Conservation (phyloP, 2,113 vertebrate genomes). For the Syngnathus typhle region DNA sequence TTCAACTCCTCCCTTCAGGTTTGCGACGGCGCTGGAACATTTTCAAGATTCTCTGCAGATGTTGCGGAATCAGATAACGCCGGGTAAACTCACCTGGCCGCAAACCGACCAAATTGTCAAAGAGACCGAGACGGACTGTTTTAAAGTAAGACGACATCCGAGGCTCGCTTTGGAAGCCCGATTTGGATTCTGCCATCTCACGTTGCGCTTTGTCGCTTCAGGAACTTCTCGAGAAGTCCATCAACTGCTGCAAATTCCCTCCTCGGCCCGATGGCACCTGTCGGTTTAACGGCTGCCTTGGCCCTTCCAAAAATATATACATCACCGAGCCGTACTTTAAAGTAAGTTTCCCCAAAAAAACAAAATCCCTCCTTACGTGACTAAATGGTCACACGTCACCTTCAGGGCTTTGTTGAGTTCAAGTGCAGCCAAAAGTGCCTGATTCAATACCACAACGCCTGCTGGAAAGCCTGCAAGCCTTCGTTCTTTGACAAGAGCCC, state of each 20-base stretch:
- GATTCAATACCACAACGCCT: slow-evolving; percentile 86
- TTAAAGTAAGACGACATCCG: slow-evolving; percentile 69
- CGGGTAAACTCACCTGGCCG: slow-evolving; percentile 88
- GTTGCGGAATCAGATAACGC: slow-evolving; percentile 75
- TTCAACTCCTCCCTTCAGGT: slow-evolving; percentile 63
- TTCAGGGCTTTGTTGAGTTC: slow-evolving; percentile 85
- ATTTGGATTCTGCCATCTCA: not conserved
- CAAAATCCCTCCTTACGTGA: not conserved
- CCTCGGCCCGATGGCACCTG: slow-evolving; percentile 84
- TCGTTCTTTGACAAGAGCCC: slow-evolving; percentile 82
- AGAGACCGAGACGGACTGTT: slow-evolving; percentile 77
- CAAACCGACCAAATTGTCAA: slow-evolving; percentile 78
- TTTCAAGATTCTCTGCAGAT: slow-evolving; percentile 79
- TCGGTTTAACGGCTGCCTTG: slow-evolving; percentile 72
- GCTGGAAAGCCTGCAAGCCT: slow-evolving; percentile 88
- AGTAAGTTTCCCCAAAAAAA: slow-evolving; percentile 60
- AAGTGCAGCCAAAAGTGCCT: slow-evolving; percentile 81
- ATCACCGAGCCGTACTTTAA: slow-evolving; percentile 93
- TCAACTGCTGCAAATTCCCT: slow-evolving; percentile 84
- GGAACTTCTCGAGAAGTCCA: slow-evolving; percentile 70
- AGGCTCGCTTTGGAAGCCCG: not conserved
- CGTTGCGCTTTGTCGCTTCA: slow-evolving; percentile 40
- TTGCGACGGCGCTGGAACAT: slow-evolving; percentile 74
- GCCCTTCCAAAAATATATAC: slow-evolving; percentile 79
- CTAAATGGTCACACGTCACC: not conserved